A percentile compares a stretch with the other conserved stretches of the same genome.
Conservation (phyloP, 2,888 invertebrate genomes). For the Pherbina coryleti region DNA sequence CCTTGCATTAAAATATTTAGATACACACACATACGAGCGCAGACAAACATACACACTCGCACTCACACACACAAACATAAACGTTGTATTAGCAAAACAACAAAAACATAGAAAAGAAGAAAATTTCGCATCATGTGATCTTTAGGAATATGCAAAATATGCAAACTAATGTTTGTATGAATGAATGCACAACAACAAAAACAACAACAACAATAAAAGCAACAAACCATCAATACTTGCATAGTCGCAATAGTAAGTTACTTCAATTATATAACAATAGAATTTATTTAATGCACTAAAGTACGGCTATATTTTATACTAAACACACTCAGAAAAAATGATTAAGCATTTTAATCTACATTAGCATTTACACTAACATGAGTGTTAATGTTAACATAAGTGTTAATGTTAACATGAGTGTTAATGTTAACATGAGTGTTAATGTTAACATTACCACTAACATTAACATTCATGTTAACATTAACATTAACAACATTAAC, state of each 20-base stretch:
- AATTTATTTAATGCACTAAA: not conserved
- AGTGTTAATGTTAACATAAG: too few relatives aligned
- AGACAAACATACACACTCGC: not conserved
- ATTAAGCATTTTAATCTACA: too few relatives aligned
- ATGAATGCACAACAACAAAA: not conserved
- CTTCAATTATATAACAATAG: constrained; percentile 1
- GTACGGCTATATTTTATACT: too few relatives aligned
- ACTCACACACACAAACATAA: not conserved
- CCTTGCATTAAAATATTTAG: constrained; percentile 40
- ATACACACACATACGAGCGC: constrained; percentile 10
- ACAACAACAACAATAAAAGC: constrained; percentile 16
- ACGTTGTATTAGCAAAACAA: constrained; percentile 18
- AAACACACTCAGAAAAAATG: not conserved
- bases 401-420: too few relatives aligned
- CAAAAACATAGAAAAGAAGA: not conserved
- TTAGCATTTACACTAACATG: too few relatives aligned
- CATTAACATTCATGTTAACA: too few relatives aligned
- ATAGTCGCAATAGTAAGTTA: not conserved
- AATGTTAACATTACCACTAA: too few relatives aligned
- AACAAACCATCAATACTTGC: not conserved
- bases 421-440: too few relatives aligned
- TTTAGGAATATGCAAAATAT: constrained; percentile 5
- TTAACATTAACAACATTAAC: too few relatives aligned
- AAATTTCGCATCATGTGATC: constrained; percentile 11
- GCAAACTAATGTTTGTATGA: constrained; percentile 11